Conservation (phyloP, 2,888 invertebrate genomes). For the Autographa gamma region DNA sequence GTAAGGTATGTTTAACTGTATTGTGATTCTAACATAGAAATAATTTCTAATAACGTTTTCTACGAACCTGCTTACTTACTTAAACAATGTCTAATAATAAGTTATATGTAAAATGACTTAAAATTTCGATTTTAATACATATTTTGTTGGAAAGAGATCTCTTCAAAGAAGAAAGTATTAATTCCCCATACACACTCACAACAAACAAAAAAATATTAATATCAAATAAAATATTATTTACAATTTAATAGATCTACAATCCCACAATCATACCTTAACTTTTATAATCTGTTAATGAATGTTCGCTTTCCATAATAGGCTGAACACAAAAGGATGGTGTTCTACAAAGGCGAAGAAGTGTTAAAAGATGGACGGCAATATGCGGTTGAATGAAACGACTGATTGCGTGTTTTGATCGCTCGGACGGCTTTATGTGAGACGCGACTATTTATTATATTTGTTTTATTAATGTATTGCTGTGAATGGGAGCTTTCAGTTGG, state of each 20-base stretch:
- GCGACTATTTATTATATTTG: slow-evolving; percentile 9
- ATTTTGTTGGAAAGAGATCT: no score
- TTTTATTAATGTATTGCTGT: slow-evolving; percentile 8
- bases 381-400: slow-evolving; percentile 77
- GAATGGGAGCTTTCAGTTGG: neutral
- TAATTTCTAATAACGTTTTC: no score
- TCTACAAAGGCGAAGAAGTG: slow-evolving; percentile 74
- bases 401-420: slow-evolving; percentile 82
- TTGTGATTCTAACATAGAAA: no score
- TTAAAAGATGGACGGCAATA: slow-evolving; percentile 83
- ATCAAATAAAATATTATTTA: neutral
- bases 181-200: no score
- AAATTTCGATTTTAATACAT: no score
- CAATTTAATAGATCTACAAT: neutral
- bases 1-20: no score
- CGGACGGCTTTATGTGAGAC: slow-evolving; percentile 62
- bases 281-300: slow-evolving; percentile 51
- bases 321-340: slow-evolving; percentile 66
- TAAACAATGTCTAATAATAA: no score
- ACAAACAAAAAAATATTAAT: neutral
- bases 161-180: neutral
- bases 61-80: no score
- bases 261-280: slow-evolving; percentile 5
- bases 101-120: no score
- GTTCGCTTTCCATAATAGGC: slow-evolving; percentile 63